Base-by-base conservation (phyloP, 2,888 invertebrate genomes). In the Coenonympha glycerion region DNA sequence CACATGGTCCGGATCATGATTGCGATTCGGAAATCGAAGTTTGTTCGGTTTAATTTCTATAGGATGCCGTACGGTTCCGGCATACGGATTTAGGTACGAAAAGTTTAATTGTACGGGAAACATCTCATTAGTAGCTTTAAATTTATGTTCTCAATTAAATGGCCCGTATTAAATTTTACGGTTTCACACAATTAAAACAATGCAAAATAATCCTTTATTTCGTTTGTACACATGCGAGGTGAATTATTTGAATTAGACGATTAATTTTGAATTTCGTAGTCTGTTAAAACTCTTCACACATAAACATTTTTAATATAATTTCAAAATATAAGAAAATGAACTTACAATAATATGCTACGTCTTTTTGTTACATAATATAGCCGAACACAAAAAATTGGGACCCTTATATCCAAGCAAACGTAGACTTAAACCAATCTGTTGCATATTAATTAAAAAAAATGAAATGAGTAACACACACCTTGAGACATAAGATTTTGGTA, bases 71-170 rank as follows among this genome's bases (percentile, higher is more conserved):
- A 45, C 34, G 37, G 41, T 24, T n/a, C n/a, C n/a, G n/a, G n/a
- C n/a, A n/a, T n/a, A n/a, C n/a, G n/a, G n/a, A n/a, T 40, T 47
- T 54, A 56, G 41, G 49, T 52, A 39, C 46, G 49, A 33, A 46
- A 56, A 57, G 53, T 59, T 59, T 53, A 49, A 57, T 54, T 56
- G 54, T 46, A 49, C 44, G 48, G 45, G 47, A 53, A 55, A 53
- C 51, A 51, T 55, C 51, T 55, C 47, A 28, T 46, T 42, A 51
- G 46, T n/a, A 34, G 45, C 45, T 45, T 45, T 45, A 45, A 4
- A 8, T 34, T 22, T 24, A 21, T 34, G 16, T 34, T 34, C 21
- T 15, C 18, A 36, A 39, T 39, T 39, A 39, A 22, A 39, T 39
- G 39, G 37, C 5, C 24, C 24, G 39, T 24, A 24, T 22, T 22